Conservation (phyloP, 1,140 invertebrate species). For the Bathynomus jamesi region DNA sequence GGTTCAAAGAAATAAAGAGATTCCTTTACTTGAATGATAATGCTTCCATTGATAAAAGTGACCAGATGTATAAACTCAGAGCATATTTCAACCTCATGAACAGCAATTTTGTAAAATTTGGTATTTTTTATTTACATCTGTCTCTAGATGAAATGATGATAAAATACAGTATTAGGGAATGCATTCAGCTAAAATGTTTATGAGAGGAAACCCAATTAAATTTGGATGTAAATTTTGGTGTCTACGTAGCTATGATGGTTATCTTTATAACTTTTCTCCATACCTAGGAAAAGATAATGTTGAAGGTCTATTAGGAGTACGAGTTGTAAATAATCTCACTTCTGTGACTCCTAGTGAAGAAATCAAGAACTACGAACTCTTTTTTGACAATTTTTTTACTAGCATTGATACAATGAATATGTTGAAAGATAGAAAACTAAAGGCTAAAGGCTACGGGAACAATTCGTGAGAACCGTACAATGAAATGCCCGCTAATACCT, state of each 20-base stretch:
- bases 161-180: background rate
- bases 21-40: too few relatives aligned
- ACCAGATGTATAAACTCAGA: too few relatives aligned
- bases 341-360: background rate
- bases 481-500: background rate
- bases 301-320: background rate
- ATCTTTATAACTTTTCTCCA: background rate
- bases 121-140: background rate
- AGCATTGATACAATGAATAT: background rate
- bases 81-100: too few relatives aligned
- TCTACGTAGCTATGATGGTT: background rate
- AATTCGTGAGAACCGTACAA: background rate
- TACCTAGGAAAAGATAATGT: background rate
- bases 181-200: background rate
- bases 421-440: background rate
- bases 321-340: background rate
- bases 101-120: too few relatives aligned
- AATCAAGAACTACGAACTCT: too few relatives aligned
- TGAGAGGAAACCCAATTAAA: background rate
- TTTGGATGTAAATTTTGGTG: background rate
- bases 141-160: background rate
- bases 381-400: slow-evolving; percentile 1
- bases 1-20: too few relatives aligned
- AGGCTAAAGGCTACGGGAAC: background rate
- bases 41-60: too few relatives aligned